phyloP scores from a whole-genome alignment of 30 jellyfish, hydroid and myxozoan species.

The Turritopsis rubra region DNA sequence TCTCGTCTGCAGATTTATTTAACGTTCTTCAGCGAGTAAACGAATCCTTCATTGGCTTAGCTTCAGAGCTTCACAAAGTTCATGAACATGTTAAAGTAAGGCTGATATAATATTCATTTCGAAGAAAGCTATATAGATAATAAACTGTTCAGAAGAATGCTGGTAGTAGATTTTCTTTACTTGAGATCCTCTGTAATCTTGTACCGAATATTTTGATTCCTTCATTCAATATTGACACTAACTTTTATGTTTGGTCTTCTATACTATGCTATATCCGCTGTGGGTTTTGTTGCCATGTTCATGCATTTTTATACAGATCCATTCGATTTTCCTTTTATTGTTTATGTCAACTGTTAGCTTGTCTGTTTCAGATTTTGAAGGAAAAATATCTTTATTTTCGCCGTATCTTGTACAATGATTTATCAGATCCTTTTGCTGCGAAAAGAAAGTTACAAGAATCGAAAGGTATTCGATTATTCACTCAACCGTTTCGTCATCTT shows the following conservation, averaged over 20 bases:
- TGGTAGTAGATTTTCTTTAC: neutral
- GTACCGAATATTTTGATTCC: no score
- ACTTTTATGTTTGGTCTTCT: no score
- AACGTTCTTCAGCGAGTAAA: constrained; percentile 44
- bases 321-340: neutral
- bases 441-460: constrained; percentile 17
- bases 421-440: constrained; percentile 46
- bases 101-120: no score
- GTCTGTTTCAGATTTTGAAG: constrained; percentile 40
- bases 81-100: constrained; percentile 67
- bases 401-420: constrained; percentile 41
- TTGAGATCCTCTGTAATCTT: neutral
- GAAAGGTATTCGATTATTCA: constrained; percentile 22
- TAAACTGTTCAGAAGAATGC: neutral
- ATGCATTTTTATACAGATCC: no score
- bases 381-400: constrained; percentile 54
- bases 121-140: neutral
- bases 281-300: no score
- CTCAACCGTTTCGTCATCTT: no score
- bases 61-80: constrained; percentile 67
- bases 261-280: no score
- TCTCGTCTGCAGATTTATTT: neutral
- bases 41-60: constrained; percentile 74
- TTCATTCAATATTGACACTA: no score
- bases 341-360: neutral